Percentiles rank a stretch among this genome's conserved stretches.
These are phyloP conservation scores for Gallinago nigripennis DNA, from an alignment of 2,797 vertebrate species.

Conservation along the genomic window DNA sequence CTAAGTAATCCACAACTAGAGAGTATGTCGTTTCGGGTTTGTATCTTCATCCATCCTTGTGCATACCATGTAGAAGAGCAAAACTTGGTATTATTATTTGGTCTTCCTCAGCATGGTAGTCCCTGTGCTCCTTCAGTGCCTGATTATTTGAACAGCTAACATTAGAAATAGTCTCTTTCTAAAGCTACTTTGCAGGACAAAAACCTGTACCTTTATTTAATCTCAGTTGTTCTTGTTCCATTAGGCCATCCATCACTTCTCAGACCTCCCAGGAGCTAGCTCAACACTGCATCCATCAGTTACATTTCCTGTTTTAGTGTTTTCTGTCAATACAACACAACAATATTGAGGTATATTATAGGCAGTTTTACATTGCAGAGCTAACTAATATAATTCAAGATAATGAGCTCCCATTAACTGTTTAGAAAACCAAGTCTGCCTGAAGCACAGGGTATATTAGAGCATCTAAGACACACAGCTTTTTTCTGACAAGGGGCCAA, in stretches of 20 bases:
- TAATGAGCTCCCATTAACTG: slow-evolving; percentile 12
- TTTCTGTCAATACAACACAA: background rate
- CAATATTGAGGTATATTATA: background rate
- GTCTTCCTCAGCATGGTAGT: background rate
- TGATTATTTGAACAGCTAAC: background rate
- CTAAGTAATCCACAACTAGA: background rate
- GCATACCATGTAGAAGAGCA: background rate
- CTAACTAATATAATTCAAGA: slow-evolving; percentile 33
- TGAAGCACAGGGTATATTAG: background rate
- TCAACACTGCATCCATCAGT: background rate
- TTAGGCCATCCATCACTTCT: background rate
- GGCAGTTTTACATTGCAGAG: slow-evolving; percentile 18
- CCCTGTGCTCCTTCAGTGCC: background rate
- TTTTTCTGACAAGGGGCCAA: slow-evolving; percentile 8
- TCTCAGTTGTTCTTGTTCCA: background rate
- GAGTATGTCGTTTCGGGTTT: background rate
- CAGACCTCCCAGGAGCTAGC: background rate
- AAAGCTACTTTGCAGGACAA: background rate
- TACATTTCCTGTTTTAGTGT: background rate
- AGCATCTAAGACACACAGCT: background rate
- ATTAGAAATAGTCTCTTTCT: background rate
- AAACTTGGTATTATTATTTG: background rate
- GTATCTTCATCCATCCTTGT: background rate
- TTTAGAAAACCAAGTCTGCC: slow-evolving; percentile 6
- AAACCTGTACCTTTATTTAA: background rate